phyloP scores from a whole-genome alignment of 2,113 vertebrate genomes.

The Mesoclemmys tuberculata region DNA sequence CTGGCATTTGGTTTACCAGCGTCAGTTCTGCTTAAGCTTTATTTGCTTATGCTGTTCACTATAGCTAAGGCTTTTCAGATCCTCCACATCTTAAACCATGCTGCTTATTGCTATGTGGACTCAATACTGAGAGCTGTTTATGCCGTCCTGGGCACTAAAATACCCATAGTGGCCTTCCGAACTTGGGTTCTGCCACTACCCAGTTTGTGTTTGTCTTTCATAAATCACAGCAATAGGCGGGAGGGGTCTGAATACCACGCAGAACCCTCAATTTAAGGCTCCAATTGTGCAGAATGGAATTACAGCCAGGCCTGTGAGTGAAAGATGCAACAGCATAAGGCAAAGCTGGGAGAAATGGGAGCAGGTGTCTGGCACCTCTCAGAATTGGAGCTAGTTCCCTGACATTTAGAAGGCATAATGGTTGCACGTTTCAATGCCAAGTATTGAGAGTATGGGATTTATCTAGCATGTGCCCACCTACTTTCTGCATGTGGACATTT shows the following conservation, averaged over 20 bases:
- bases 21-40: neutral
- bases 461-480: conserved; percentile 73
- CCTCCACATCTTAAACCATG: neutral
- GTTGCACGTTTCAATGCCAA: conserved; percentile 73
- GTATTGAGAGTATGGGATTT: conserved; percentile 68
- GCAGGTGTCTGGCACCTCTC: conserved; percentile 80
- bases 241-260: neutral
- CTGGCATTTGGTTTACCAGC: neutral
- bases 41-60: neutral
- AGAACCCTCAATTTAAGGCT: conserved; percentile 16
- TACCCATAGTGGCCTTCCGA: conserved; percentile 31
- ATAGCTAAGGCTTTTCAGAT: neutral
- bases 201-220: conserved; percentile 35
- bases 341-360: conserved; percentile 67
- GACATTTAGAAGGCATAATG: conserved; percentile 81
- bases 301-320: conserved; percentile 43
- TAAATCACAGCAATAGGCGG: neutral
- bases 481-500: conserved; percentile 72
- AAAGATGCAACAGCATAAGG: conserved; percentile 68
- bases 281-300: conserved; percentile 47
- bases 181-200: neutral
- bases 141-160: neutral
- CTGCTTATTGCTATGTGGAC: neutral
- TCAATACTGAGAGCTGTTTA: neutral
- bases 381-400: conserved; percentile 74